phyloP scores from a whole-genome alignment of 1,140 invertebrate genomes.

The Laupala kohalensis region DNA sequence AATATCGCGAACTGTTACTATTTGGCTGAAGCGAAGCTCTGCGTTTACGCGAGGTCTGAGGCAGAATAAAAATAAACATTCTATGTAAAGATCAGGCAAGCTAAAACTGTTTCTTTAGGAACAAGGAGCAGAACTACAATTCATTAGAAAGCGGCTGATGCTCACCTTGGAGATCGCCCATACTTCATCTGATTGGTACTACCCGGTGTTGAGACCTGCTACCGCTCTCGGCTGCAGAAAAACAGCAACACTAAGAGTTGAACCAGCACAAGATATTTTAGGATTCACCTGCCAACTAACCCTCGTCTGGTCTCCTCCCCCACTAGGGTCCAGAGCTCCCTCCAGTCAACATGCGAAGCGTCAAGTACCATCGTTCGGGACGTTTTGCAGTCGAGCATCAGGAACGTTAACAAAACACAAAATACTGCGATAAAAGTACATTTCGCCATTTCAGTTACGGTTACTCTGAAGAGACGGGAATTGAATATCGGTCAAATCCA shows the following conservation, averaged over 20 bases:
- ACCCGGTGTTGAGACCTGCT: not conserved
- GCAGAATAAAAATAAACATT: not conserved
- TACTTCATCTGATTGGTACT: not conserved
- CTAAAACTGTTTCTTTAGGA: not conserved
- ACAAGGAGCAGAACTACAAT: not conserved
- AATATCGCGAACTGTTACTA: not conserved
- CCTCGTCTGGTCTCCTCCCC: not conserved
- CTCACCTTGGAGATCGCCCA: not conserved
- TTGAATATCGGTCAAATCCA: not conserved
- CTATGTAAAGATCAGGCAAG: not conserved
- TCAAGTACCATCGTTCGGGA: not conserved
- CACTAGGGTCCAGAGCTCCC: not conserved
- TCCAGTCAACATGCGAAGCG: not conserved
- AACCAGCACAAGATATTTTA: conserved; percentile 1
- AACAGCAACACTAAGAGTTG: not conserved
- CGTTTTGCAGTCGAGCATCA: too few species aligned
- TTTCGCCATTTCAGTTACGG: too few species aligned
- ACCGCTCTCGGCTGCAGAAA: not conserved
- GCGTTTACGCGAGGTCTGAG: not conserved
- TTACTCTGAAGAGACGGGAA: not conserved
- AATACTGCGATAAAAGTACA: too few species aligned
- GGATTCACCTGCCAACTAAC: conserved; percentile 1
- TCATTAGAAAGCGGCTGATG: not conserved
- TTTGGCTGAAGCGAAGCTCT: not conserved
- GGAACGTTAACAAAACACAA: too few species aligned